A percentile compares a stretch with the other conserved stretches of the same genome.
phyloP scores from a whole-genome alignment of 2,113 vertebrate genomes.

The Zapornia atra region DNA sequence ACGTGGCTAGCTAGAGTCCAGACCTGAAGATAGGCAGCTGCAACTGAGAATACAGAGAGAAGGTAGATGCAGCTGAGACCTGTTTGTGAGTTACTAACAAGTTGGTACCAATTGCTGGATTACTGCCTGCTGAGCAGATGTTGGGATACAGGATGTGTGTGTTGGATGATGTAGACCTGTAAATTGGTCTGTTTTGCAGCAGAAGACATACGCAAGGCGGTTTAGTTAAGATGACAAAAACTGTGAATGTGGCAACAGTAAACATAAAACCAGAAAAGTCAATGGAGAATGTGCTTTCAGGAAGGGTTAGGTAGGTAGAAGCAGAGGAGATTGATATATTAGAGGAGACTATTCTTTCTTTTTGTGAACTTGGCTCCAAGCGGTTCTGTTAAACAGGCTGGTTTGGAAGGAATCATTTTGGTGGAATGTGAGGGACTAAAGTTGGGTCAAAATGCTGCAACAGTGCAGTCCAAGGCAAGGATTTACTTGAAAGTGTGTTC shows the following conservation, averaged over 20 bases:
- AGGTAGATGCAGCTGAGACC: neutral
- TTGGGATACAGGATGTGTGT: too few relatives aligned
- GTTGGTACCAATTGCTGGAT: neutral
- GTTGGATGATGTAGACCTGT: neutral
- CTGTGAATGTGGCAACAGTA: fast-evolving
- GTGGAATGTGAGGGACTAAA: neutral
- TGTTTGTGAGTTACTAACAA: neutral
- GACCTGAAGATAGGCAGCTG: neutral
- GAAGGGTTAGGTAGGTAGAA: neutral
- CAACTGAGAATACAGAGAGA: neutral
- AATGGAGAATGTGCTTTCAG: neutral
- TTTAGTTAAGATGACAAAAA: neutral
- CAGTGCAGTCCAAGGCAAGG: neutral
- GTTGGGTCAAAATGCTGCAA: neutral
- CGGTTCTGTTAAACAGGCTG: neutral
- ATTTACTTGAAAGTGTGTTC: neutral
- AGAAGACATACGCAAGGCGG: neutral
- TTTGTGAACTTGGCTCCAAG: neutral
- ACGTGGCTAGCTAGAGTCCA: neutral
- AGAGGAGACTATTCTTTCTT: neutral
- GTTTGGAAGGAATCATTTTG: neutral
- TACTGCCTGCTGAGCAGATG: neutral
- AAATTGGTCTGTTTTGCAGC: neutral
- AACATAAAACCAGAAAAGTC: neutral
- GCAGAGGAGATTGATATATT: neutral